phyloP scores from a whole-genome alignment of 1,140 invertebrate species.

The Physella acuta region DNA sequence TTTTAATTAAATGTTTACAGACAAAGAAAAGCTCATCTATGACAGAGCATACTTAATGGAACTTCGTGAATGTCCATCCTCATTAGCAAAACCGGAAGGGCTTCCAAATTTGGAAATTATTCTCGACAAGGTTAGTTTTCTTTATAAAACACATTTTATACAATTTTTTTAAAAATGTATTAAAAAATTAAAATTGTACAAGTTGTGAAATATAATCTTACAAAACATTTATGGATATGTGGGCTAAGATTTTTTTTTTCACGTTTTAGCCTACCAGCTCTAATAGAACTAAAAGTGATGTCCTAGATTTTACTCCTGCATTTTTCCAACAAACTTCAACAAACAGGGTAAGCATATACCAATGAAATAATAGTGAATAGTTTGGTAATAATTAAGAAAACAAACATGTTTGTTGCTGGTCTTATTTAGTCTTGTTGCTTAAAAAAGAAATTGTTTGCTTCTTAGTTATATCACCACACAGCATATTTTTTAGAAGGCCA shows the following conservation, averaged over 20 bases:
- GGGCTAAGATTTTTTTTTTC: neutral
- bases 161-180: neutral
- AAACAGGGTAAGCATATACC: conserved; percentile 18
- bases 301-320: conserved; percentile 13
- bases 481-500: too few relatives aligned
- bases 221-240: neutral
- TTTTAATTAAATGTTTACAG: conserved; percentile 6
- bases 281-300: neutral
- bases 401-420: too few relatives aligned
- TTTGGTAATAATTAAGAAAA: too few relatives aligned
- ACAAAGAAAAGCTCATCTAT: conserved; percentile 14
- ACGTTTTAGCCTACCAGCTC: neutral
- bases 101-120: conserved; percentile 22
- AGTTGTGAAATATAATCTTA: too few relatives aligned
- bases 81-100: conserved; percentile 14
- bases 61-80: conserved; percentile 11
- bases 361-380: too few relatives aligned
- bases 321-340: conserved; percentile 8
- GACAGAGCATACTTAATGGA: conserved; percentile 22
- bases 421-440: too few relatives aligned
- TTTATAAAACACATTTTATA: neutral
- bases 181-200: neutral
- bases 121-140: conserved; percentile 14
- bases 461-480: too few relatives aligned
- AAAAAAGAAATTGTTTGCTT: too few relatives aligned